These are phyloP conservation scores for Microplitis manilae DNA, from an alignment of 2,888 invertebrate genomes.

Conservation along the genomic window DNA sequence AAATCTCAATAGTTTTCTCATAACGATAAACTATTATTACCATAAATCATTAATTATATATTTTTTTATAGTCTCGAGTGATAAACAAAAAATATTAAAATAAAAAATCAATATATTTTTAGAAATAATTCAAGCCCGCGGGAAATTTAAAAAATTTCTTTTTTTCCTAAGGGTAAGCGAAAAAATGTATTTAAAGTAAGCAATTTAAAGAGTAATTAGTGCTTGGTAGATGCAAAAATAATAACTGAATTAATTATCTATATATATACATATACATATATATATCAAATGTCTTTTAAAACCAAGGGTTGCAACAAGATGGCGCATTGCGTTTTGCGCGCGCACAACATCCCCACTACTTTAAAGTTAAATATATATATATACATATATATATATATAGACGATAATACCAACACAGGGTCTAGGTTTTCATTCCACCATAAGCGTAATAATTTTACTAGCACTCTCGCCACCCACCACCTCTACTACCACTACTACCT, in stretches of 20 bases:
- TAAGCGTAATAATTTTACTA: neutral
- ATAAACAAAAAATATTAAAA: neutral
- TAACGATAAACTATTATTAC: neutral
- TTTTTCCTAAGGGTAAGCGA: no score
- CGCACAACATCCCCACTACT: slow-evolving; percentile 41
- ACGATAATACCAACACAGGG: slow-evolving; percentile 29
- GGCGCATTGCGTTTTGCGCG: slow-evolving; percentile 51
- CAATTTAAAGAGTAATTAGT: no score
- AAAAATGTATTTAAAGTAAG: no score
- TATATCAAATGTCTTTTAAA: neutral
- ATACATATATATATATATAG: slow-evolving; percentile 13
- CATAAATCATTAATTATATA: neutral
- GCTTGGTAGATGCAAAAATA: no score
- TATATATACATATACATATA: neutral
- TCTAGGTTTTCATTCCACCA: slow-evolving; percentile 4
- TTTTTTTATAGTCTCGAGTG: no score
- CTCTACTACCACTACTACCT: slow-evolving; percentile 44
- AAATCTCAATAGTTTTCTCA: slow-evolving; percentile 11
- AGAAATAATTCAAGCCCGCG: no score
- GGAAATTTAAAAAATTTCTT: no score
- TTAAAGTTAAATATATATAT: neutral
- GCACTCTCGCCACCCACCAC: slow-evolving; percentile 35
- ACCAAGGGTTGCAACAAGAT: slow-evolving; percentile 56
- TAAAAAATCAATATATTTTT: no score
- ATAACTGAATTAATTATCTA: no score